Percentiles rank a stretch among this genome's conserved stretches.
Conservation (phyloP, 2,888 invertebrate genomes). For the Patella ulyssiponensis region DNA sequence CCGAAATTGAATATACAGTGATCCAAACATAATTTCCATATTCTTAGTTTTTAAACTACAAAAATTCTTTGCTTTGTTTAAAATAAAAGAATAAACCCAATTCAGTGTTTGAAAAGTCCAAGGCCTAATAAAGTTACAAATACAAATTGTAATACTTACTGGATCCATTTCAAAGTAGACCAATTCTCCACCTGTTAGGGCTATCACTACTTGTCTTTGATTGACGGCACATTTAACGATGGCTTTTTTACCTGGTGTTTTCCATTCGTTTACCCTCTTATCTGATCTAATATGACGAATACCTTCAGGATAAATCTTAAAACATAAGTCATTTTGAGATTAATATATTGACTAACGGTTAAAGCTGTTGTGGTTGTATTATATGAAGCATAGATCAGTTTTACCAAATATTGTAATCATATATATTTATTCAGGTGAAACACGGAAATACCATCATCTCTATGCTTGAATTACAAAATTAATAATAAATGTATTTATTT, state of each 20-base stretch:
- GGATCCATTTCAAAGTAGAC: slow-evolving; percentile 99
- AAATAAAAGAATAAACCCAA: too few species aligned
- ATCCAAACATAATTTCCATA: too few species aligned
- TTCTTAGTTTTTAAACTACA: too few species aligned
- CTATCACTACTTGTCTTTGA: slow-evolving; percentile 97
- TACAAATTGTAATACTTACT: slow-evolving; percentile 77
- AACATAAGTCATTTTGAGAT: slow-evolving; percentile 14
- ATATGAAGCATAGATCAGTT: not conserved
- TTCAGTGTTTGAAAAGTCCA: too few species aligned
- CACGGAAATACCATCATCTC: slow-evolving; percentile 45
- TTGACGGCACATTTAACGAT: slow-evolving; percentile 99
- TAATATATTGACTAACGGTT: not conserved
- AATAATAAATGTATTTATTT: too few species aligned
- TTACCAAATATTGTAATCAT: slow-evolving; percentile 40
- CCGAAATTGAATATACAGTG: too few species aligned
- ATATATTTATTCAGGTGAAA: slow-evolving; percentile 43
- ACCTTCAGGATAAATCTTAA: slow-evolving; percentile 94
- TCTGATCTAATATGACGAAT: slow-evolving; percentile 98
- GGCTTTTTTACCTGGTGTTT: slow-evolving; percentile 95
- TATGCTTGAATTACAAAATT: slow-evolving; percentile 6
- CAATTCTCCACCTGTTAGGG: slow-evolving; percentile 95
- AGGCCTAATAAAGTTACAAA: too few species aligned
- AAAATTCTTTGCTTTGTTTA: too few species aligned
- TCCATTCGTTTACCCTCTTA: slow-evolving; percentile 99
- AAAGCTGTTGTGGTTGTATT: not conserved